phyloP scores from a whole-genome alignment of 2,113 vertebrate genomes.

The Chrysochloris asiatica region DNA sequence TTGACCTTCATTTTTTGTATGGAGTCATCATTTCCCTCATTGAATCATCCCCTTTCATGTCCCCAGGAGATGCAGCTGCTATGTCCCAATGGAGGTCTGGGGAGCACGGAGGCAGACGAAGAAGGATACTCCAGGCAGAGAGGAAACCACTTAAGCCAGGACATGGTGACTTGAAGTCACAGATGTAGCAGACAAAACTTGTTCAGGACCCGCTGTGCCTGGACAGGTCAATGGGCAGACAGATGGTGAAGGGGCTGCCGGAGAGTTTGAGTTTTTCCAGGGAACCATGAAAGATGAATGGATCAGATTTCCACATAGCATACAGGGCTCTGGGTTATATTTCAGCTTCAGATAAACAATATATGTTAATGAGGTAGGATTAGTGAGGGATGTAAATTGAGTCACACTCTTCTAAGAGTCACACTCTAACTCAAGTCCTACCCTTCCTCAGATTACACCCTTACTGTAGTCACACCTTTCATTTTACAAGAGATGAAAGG shows the following conservation, averaged over 20 bases:
- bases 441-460: too few species aligned
- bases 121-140: not conserved
- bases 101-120: not conserved
- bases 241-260: not conserved
- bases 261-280: not conserved
- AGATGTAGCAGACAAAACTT: not conserved
- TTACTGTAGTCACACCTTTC: not conserved
- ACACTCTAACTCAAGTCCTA: not conserved
- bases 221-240: not conserved
- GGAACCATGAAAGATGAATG: not conserved
- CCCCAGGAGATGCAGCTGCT: not conserved
- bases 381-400: not conserved
- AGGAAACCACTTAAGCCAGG: not conserved
- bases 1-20: not conserved
- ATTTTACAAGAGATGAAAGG: not conserved
- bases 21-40: not conserved
- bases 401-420: too few species aligned
- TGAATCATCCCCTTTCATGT: not conserved
- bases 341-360: not conserved
- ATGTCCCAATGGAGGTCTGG: not conserved
- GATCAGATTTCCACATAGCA: not conserved
- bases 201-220: not conserved
- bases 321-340: not conserved
- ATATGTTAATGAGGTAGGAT: not conserved
- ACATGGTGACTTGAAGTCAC: too few species aligned